Base-by-base conservation (phyloP, 2,888 invertebrate species). In the Dugesia japonica region DNA sequence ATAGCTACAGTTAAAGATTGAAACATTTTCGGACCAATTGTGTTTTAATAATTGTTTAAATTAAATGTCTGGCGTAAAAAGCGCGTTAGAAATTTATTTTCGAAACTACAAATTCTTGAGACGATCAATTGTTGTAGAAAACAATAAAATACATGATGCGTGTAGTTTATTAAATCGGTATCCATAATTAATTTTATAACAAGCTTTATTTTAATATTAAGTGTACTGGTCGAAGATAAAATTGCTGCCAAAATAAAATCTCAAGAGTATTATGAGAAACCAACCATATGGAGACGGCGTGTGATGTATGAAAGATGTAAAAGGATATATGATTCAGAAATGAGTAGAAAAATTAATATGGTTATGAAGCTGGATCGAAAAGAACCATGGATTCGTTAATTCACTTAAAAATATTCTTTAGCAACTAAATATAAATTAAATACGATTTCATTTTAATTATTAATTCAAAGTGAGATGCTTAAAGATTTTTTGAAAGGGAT, bases 261-360 rank as follows among this genome's bases (percentile, higher is more conserved):
- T n/a, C 91, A 90, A 1, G 87, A 91, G 81, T 91, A 87, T 83
- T 94, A 90, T 82, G 94, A 95, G 82, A 94, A 92, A 84, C 94
- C 94, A 1, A 91, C 87, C 80, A 90, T 90, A 89, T 89, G 89
- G 42, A 88, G 94, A 78, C 87, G 92, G 76, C 87, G 94, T 76
- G 84, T 94, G 0, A 93, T 93, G 84, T 93, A 89, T 82, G 92
- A 94, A 83, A 90, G 88, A 81, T 92, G 92, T 83, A 92, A 91
- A 86, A 89, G 93, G 0, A 90, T 94, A 79, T 94, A 94, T 83
- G 90, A 92, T 82, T 92, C 93, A 85, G 94, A 95, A 81, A 94
- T 95, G 94, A 88, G 89, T 80, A 88, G 93, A 74, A 94, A 94
- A 86, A 91, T 95, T 80, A 88, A 91, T 81, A 93, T 95, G 86